A percentile compares a stretch with the other conserved stretches of the same genome.
phyloP scores from a whole-genome alignment of 2,888 invertebrate species.

The Odontothrips loti region DNA sequence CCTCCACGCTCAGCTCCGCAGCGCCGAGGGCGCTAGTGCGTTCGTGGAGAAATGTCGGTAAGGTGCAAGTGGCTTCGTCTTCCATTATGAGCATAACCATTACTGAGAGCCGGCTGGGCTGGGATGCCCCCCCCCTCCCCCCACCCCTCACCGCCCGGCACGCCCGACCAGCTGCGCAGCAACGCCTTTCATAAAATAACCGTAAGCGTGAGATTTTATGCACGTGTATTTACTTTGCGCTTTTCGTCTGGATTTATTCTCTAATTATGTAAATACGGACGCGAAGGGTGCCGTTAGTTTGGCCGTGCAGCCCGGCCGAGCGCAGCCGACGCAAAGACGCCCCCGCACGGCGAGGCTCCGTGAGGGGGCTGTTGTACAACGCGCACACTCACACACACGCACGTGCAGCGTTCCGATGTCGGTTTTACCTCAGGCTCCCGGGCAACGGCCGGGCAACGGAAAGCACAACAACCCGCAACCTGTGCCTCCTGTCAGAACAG shows the following conservation, averaged over 20 bases:
- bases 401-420: too few species aligned
- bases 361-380: too few species aligned
- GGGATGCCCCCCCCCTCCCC: neutral
- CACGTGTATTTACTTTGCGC: slow-evolving; percentile 26
- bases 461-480: too few species aligned
- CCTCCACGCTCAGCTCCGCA: neutral
- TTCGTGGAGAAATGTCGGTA: neutral
- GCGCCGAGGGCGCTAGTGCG: neutral
- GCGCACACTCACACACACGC: too few species aligned
- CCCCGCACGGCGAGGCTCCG: neutral
- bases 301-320: neutral
- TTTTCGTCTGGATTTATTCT: slow-evolving; percentile 25
- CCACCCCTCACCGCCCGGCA: neutral
- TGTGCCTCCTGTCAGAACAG: too few species aligned
- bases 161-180: neutral
- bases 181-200: slow-evolving; percentile 17
- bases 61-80: slow-evolving; percentile 10
- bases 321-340: neutral
- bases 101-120: neutral
- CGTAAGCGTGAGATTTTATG: slow-evolving; percentile 24
- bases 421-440: too few species aligned
- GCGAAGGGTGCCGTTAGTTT: slow-evolving; percentile 15
- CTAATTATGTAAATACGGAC: slow-evolving; percentile 25
- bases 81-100: slow-evolving; percentile 25
- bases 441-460: too few species aligned